Percentiles rank a stretch among this genome's conserved stretches.
These are phyloP conservation scores for Speoplatyrhinus poulsoni DNA, from an alignment of 2,113 vertebrate genomes.

Conservation along the genomic window DNA sequence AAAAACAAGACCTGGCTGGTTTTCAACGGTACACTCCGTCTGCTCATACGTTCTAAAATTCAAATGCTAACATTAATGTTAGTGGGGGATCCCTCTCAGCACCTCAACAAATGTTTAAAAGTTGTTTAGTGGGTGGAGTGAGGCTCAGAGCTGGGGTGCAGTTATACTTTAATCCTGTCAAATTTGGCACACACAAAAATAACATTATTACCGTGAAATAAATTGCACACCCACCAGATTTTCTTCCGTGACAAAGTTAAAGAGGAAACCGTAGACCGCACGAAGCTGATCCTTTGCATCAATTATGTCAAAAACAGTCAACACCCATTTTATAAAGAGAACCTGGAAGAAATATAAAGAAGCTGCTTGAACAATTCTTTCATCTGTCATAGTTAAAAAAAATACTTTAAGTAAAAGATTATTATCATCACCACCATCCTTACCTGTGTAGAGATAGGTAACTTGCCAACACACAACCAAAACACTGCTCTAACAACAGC, in stretches of 20 bases:
- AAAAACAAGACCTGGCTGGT: no score
- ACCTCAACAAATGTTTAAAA: no score
- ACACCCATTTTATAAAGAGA: constrained; percentile 90
- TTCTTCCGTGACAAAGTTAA: constrained; percentile 86
- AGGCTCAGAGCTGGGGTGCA: no score
- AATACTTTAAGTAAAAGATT: not conserved
- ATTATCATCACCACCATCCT: constrained; percentile 11
- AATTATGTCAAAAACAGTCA: constrained; percentile 91
- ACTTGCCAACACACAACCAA: constrained; percentile 83
- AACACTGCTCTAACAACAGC: constrained; percentile 83
- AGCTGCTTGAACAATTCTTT: not conserved
- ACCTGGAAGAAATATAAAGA: constrained; percentile 67
- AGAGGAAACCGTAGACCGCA: constrained; percentile 91
- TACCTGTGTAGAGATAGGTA: constrained; percentile 83
- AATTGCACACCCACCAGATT: constrained; percentile 78
- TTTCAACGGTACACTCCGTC: no score
- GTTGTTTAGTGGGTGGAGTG: no score
- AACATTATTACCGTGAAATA: not conserved
- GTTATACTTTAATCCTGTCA: not conserved
- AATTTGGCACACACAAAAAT: not conserved
- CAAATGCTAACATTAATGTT: no score
- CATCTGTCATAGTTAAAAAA: not conserved
- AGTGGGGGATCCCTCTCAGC: no score
- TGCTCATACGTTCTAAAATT: no score
- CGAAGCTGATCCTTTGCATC: constrained; percentile 85